Evolutionary conservation across 2,113 vertebrate species (phyloP).

Genomic region (Otocyon megalotis): DNA sequence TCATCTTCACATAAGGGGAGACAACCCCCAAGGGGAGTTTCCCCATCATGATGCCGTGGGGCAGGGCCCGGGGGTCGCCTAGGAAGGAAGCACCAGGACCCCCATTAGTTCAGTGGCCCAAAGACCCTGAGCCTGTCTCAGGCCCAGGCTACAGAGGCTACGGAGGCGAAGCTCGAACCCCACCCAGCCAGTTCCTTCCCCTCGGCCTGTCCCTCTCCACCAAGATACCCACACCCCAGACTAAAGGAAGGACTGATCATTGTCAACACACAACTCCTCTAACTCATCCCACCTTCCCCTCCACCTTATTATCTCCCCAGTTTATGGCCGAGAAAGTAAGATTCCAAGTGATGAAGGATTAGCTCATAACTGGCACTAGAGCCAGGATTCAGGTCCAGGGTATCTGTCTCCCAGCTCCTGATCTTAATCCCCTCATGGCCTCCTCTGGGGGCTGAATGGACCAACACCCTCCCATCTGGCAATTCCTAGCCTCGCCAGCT

Average conservation of each 20-base stretch:
- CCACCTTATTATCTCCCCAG: not conserved
- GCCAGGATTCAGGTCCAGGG: not conserved
- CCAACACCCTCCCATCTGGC: not conserved
- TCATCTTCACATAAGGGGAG: constrained; percentile 78
- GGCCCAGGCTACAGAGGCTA: not conserved
- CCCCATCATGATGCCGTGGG: constrained; percentile 70
- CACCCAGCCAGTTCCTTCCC: not conserved
- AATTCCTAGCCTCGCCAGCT: not conserved
- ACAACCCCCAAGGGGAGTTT: constrained; percentile 44
- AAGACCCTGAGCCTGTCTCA: not conserved
- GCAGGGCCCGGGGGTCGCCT: constrained; percentile 32
- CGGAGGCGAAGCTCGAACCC: fast-evolving
- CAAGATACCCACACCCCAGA: not conserved
- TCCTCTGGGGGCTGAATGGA: not conserved
- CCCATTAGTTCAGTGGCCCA: not conserved
- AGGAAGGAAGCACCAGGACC: not conserved
- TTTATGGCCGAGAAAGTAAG: not conserved
- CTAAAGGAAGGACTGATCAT: not conserved
- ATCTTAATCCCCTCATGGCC: fast-evolving
- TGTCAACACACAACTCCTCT: fast-evolving
- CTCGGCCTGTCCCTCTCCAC: not conserved
- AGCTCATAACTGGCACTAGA: not conserved
- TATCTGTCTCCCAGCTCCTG: not conserved
- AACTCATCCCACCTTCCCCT: not conserved
- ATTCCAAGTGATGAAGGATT: not conserved